Percentiles rank a stretch among this genome's conserved stretches.
Conservation (phyloP, 2,113 vertebrate genomes). For the Mohoua ochrocephala region DNA sequence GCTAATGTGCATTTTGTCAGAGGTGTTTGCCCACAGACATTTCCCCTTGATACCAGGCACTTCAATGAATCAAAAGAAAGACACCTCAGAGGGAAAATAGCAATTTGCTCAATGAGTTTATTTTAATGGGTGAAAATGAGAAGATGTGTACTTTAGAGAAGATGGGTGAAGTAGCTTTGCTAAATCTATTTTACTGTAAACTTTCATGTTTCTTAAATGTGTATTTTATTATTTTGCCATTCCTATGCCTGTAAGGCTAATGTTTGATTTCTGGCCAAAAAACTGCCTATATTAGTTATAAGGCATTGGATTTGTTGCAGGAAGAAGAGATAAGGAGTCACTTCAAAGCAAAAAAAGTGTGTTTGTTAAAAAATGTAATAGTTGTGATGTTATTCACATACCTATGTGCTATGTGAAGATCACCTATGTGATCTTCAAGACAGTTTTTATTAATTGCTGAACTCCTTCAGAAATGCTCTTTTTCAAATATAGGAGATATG, state of each 20-base stretch:
- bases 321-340: neutral
- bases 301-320: neutral
- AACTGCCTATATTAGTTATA: neutral
- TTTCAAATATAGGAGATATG: neutral
- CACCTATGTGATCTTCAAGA: neutral
- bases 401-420: no score
- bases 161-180: neutral
- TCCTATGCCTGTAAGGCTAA: neutral
- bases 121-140: neutral
- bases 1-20: neutral
- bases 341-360: neutral
- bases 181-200: neutral
- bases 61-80: constrained; percentile 1
- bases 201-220: neutral
- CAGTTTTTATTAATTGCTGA: neutral
- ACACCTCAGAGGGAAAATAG: neutral
- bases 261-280: neutral
- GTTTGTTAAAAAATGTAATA: neutral
- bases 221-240: neutral
- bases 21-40: neutral
- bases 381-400: neutral
- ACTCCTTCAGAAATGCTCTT: neutral
- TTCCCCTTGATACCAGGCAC: neutral
- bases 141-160: neutral
- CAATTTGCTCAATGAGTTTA: neutral